Evolutionary conservation across 2,113 vertebrate genomes (phyloP).

Genomic region (Danionella cerebrum): DNA sequence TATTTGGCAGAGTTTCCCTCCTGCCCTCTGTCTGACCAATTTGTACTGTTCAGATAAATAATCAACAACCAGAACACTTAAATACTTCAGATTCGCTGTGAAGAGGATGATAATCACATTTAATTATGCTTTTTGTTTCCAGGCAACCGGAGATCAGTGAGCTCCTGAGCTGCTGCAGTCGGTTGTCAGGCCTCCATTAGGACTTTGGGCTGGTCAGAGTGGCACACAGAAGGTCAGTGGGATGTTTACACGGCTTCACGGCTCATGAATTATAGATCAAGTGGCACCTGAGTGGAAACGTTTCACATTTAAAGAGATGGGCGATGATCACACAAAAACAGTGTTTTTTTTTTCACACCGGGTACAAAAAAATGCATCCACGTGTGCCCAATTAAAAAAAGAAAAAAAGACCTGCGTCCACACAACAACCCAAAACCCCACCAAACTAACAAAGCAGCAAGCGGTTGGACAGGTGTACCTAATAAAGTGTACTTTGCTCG

Average conservation of each 20-base stretch:
- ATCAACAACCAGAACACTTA: conserved; percentile 35
- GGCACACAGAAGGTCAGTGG: conserved; percentile 28
- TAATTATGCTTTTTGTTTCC: conserved; percentile 75
- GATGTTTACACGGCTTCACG: conserved; percentile 28
- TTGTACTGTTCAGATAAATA: conserved; percentile 37
- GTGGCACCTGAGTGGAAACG: conserved; percentile 54
- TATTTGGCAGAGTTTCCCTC: conserved; percentile 11
- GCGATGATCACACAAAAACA: no score
- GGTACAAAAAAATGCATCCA: no score
- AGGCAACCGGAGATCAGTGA: conserved; percentile 58
- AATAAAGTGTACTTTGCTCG: no score
- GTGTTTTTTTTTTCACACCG: no score
- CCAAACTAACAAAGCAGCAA: no score
- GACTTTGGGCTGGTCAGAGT: conserved; percentile 23
- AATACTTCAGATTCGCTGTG: conserved; percentile 48
- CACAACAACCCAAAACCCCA: no score
- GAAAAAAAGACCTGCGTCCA: no score
- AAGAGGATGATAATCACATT: conserved; percentile 62
- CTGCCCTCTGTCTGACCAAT: conserved; percentile 15
- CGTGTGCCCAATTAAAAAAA: no score
- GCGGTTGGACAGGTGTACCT: no score
- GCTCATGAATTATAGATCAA: conserved; percentile 59
- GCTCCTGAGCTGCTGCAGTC: conserved; percentile 52
- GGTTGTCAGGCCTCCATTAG: conserved; percentile 43
- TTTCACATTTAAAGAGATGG: conserved; percentile 43